Percentiles rank a stretch among this genome's conserved stretches.
phyloP scores from a whole-genome alignment of 2,113 vertebrate species.

The Calyptomena viridis region DNA sequence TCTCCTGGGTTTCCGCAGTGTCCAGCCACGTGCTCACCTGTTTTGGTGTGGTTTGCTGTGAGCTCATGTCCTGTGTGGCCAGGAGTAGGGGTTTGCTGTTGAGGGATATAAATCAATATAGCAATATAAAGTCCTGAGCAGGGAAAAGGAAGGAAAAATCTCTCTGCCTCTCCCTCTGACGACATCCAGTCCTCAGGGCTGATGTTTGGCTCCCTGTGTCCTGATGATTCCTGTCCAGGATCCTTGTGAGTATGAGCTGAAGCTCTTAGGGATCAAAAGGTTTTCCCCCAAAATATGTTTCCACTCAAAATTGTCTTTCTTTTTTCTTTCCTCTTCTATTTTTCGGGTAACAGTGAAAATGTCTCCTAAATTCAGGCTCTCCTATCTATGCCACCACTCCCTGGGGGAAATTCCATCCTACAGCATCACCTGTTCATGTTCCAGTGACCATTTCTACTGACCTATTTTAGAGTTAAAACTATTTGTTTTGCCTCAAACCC shows the following conservation, averaged over 20 bases:
- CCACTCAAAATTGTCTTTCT: neutral
- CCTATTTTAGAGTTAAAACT: neutral
- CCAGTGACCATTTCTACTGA: neutral
- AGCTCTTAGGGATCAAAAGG: neutral
- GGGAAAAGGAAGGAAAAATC: neutral
- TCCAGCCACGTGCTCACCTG: neutral
- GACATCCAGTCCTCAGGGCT: neutral
- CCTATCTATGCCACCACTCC: neutral
- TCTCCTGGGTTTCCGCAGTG: neutral
- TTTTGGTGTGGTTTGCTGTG: neutral
- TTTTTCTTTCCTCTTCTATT: neutral
- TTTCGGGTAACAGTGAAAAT: neutral
- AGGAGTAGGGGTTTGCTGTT: neutral
- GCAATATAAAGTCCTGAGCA: neutral
- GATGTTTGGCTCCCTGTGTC: neutral
- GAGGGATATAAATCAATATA: neutral
- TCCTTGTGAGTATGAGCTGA: neutral
- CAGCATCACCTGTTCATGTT: neutral
- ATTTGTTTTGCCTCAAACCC: neutral
- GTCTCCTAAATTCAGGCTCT: neutral
- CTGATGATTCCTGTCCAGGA: neutral
- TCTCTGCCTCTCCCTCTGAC: neutral
- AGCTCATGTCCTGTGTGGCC: accelerated
- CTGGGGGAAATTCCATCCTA: neutral
- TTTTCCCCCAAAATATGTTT: neutral